Base-by-base conservation (phyloP, 2,797 vertebrate genomes). In the Mus caroli region DNA sequence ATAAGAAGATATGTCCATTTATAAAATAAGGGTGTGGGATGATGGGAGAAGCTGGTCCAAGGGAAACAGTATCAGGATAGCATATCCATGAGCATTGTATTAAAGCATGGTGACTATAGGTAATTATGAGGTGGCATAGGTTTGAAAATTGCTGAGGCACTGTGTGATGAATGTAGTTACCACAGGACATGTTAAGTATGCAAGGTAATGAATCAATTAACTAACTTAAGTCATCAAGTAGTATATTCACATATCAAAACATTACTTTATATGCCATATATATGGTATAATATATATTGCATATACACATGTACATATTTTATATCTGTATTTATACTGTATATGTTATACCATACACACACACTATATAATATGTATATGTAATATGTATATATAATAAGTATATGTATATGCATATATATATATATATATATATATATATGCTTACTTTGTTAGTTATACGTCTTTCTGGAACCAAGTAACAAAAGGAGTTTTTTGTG, bases 1-100 rank as follows among this genome's bases (percentile, higher is more conserved):
- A 92, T 31, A 77, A 58, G 88, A 80, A 58, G 88, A 28, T 88
- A 56, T 78, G 3, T 43, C 86, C 11, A 64, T 67, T 95, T 90
- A 77, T 89, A 75, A 95, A 76, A 17, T 58, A 58, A 94, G 95
- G 84, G 37, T 26, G 19, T 4, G 31, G 12, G 85, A 1, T 24
- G 82, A 56, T 46, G 13, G 34, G 28, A 64, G 78, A 22, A 85
- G 15, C 9, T 46, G 28, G 40, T 84, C 28, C 52, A 24, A 26
- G 4, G 26, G 67, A 20, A 79, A 89, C 10, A 77, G 7, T 52
- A 13, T 86, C 34, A 86, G n/a, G 43, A 14, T 89, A 79, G 62
- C 6, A 85, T 28, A 8, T 43, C 80, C 71, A 84, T 1, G 17
- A 34, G 31, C 3, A 50, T 34, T 31, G 4, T 31, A 13, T 5